Evolutionary conservation across 1,140 invertebrate genomes (phyloP), one percentile per base, ranked within the genome.

Genomic region (Hypothenemus hampei): DNA sequence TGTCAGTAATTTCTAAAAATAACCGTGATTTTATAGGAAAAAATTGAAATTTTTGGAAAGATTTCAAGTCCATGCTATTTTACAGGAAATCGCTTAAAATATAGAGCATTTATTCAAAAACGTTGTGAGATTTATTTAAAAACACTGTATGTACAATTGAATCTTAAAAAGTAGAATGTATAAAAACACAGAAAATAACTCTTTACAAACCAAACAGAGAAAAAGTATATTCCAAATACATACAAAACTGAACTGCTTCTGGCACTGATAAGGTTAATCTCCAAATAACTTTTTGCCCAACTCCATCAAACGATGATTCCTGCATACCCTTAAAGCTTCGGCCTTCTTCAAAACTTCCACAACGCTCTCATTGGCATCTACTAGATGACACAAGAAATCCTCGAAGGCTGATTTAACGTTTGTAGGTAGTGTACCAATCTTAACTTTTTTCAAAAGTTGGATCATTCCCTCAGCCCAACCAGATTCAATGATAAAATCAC

Each of bases 381-480:
- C 87, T 57, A 93, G 75, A 69, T 86, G 84, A 65, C 86, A 88
- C 10, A 94, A 74, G 66, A 94, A 86, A 73, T 93, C 89, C 74
- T 94, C 91, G 73, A 87, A 93, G 13, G 91, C 90, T 23, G 86
- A 88, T 65, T 91, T 90, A 0, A 91, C 84, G 67, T 89, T 91
- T 0, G 85, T 78, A 11, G 86, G 85, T 19, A 93, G 72, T 11
- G 84, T 83, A 35, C 88, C 88, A 59, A 87, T 79, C 70, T 86
- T 87, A 0, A 92, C 88, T 74, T 88, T 86, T 40, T 80, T 81
- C 29, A 93, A 74, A 44, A 84, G 86, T 58, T 85, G 82, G 20
- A 92, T 78, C 52, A 93, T 92, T 10, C 89, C 89, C 67, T 91
- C 83, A 0, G 86, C 84, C 89, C 90, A 95, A n/a, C 91, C 91